A percentile compares a stretch with the other conserved stretches of the same genome.
Evolutionary conservation across 2,888 invertebrate species (phyloP).

Genomic region (Acrocyrtus sp.): DNA sequence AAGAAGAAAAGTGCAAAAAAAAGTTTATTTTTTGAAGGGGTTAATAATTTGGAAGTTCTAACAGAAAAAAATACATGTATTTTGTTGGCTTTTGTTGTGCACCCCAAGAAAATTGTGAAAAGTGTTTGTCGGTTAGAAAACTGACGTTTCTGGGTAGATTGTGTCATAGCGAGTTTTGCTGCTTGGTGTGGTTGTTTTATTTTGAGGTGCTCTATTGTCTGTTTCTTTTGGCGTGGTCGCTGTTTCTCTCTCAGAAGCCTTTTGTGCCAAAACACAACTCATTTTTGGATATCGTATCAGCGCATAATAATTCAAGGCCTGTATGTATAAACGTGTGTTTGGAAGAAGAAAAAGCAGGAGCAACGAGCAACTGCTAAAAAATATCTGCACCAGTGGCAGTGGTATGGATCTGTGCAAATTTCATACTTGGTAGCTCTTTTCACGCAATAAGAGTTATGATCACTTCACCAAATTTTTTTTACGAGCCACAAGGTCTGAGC

Average conservation of each 20-base stretch:
- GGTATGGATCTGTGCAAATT: constrained; percentile 1
- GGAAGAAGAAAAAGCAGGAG: background rate
- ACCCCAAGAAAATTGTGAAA: too few species aligned
- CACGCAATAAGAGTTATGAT: constrained; percentile 23
- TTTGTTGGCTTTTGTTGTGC: background rate
- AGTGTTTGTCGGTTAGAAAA: background rate
- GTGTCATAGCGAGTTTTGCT: background rate
- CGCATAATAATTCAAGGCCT: background rate
- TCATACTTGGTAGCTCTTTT: constrained; percentile 33
- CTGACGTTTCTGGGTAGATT: background rate
- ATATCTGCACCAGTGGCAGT: background rate
- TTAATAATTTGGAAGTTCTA: background rate
- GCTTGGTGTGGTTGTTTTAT: background rate
- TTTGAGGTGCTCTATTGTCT: background rate
- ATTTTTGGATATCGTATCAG: too few species aligned
- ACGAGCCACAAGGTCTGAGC: background rate
- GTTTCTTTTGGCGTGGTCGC: background rate
- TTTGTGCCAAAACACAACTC: background rate
- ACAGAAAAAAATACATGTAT: background rate
- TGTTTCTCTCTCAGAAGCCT: background rate
- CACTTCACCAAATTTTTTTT: background rate
- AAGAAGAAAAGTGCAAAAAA: background rate
- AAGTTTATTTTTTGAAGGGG: background rate
- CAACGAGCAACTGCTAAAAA: too few species aligned
- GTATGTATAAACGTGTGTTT: background rate